Conservation (phyloP, 2,113 vertebrate species). For the Serinus canaria region DNA sequence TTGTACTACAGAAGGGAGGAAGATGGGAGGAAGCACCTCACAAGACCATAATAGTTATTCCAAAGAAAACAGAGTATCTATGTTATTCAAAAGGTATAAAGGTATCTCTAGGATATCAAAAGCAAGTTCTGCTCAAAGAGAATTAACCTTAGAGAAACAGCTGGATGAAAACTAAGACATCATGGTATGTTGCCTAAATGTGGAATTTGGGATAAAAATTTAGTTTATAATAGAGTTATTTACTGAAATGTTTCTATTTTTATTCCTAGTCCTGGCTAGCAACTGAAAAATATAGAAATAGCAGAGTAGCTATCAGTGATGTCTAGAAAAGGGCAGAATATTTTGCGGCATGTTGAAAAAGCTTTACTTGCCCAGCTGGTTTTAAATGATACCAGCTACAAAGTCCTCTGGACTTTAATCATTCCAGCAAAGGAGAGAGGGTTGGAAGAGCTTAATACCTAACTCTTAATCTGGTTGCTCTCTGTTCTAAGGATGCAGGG, state of each 20-base stretch:
- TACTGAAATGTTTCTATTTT: neutral
- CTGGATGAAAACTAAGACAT: neutral
- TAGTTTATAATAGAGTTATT: neutral
- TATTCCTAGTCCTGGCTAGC: neutral
- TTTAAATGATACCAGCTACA: conserved; percentile 10
- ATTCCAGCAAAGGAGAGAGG: neutral
- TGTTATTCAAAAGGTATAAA: neutral
- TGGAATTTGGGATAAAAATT: neutral
- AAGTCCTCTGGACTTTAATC: neutral
- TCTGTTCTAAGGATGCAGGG: neutral
- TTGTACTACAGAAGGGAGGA: neutral
- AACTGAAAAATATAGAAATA: neutral
- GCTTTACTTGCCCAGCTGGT: neutral
- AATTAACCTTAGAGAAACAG: neutral
- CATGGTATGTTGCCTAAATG: neutral
- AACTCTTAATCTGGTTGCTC: neutral
- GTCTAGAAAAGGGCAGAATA: neutral
- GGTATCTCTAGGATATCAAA: neutral
- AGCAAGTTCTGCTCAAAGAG: neutral
- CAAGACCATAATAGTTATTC: neutral
- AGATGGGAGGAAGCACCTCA: neutral
- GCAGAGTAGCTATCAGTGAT: neutral
- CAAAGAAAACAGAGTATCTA: neutral
- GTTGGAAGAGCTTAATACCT: neutral
- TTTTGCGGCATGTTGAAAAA: neutral